Base-by-base conservation (phyloP, 2,888 invertebrate species). In the Dicranocentrus wangi region DNA sequence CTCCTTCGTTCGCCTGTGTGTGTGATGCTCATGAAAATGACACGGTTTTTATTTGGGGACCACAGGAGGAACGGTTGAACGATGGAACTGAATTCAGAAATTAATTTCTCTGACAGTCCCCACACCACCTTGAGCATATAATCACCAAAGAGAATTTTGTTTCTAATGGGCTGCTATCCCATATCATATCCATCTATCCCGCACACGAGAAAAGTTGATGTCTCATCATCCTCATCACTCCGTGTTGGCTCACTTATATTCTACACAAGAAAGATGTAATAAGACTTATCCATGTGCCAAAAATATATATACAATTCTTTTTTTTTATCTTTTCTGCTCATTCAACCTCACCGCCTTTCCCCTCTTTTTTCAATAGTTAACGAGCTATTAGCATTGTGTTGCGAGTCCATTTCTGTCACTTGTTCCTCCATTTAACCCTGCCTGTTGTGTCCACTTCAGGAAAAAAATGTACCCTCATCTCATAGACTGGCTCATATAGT, bases 301-400 rank as follows among this genome's bases (percentile, higher is more conserved):
- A 68, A 68, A 13, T 32, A 25, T 17, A 61, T n/a, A 19, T 5
- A 23, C 5, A n/a, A 51, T 10, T 39, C 42, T 3, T 58, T 51
- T 70, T 43, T 61, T 63, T n/a, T n/a, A n/a, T n/a, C n/a, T n/a
- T n/a, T n/a, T n/a, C n/a, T 25, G 21, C 63, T n/a, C 32, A 25
- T 58, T 27, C 13, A 58, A 10, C 23, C n/a, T n/a, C n/a, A n/a
- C n/a, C n/a, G n/a, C n/a, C n/a, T n/a, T 15, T 39, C 21, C 28
- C 51, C 60, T 63, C 51, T 55, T 15, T 61, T 72, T 42, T 61
- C 61, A 21, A 71, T 65, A 75, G 25, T 58, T 76, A 76, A 76
- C 76, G 68, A 76, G 76, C 76, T 60, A 76, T 76, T 76, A 76
- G 76, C 28, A 76, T 76, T 76, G 76, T 76, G 42, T 60, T 76